phyloP scores from a whole-genome alignment of 1,140 invertebrate species.

The Trachymyrmex septentrionalis region DNA sequence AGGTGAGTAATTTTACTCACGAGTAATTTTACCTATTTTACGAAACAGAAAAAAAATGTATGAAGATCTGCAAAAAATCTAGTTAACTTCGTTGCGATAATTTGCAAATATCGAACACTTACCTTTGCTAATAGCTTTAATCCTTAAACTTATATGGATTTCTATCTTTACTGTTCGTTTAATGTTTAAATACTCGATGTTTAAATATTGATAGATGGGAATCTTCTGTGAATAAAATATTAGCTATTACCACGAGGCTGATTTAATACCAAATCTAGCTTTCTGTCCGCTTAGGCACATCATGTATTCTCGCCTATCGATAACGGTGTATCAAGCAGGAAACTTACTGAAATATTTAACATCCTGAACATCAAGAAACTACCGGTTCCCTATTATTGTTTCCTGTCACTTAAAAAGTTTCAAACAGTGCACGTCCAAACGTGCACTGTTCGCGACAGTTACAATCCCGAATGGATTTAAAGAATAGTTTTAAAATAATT shows the following conservation, averaged over 20 bases:
- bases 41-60: constrained; percentile 8
- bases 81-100: not conserved
- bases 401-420: constrained; percentile 48
- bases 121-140: not conserved
- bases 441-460: constrained; percentile 5
- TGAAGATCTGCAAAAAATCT: not conserved
- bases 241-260: not conserved
- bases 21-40: not conserved
- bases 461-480: not conserved
- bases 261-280: constrained; percentile 34
- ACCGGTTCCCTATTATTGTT: constrained; percentile 9
- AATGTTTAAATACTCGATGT: no score
- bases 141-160: not conserved
- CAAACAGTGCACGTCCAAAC: not conserved
- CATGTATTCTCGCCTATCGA: constrained; percentile 34
- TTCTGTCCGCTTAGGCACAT: constrained; percentile 13
- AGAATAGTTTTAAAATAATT: constrained; percentile 15
- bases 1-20: no score
- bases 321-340: constrained; percentile 42
- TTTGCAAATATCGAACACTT: not conserved
- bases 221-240: constrained; percentile 3
- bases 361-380: constrained; percentile 12
- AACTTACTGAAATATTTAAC: constrained; percentile 60
- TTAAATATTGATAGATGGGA: not conserved
- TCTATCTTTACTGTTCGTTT: not conserved